Conservation (phyloP, 2,113 vertebrate genomes). For the Polypterus senegalus region DNA sequence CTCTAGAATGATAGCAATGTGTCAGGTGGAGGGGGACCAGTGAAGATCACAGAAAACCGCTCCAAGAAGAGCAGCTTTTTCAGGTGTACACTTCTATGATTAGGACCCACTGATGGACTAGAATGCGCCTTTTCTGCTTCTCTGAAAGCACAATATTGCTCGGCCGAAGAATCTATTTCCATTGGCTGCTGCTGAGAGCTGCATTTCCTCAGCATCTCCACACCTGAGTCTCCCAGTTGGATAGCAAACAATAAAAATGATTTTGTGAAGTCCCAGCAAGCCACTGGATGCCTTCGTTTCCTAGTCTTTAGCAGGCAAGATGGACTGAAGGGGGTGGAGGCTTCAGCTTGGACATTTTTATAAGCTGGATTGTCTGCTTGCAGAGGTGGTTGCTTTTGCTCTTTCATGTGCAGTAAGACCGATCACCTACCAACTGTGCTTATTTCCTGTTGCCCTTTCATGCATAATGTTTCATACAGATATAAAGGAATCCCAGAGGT, state of each 20-base stretch:
- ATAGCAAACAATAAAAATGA: constrained; percentile 1
- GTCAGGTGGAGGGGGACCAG: constrained; percentile 63
- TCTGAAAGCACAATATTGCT: constrained; percentile 59
- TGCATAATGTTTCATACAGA: too few relatives aligned
- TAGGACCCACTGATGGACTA: constrained; percentile 45
- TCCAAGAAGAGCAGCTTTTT: constrained; percentile 92
- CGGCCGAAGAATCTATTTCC: constrained; percentile 49
- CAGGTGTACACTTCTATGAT: constrained; percentile 83
- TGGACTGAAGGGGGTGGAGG: background rate
- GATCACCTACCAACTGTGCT: too few relatives aligned
- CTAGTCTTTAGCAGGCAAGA: too few relatives aligned
- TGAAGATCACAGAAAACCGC: constrained; percentile 91
- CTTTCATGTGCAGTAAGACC: too few relatives aligned
- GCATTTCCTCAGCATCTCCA: constrained; percentile 34
- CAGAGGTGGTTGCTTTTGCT: too few relatives aligned
- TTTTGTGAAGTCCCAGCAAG: too few relatives aligned
- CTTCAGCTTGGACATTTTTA: too few relatives aligned
- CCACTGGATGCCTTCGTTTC: too few relatives aligned
- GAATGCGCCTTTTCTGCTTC: constrained; percentile 52
- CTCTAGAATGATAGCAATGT: constrained; percentile 73
- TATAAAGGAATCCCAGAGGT: too few relatives aligned
- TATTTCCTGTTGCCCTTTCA: too few relatives aligned
- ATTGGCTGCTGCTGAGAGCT: constrained; percentile 61
- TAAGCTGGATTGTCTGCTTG: too few relatives aligned
- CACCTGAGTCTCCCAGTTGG: constrained; percentile 7